Evolutionary conservation across 2,888 invertebrate species (phyloP), one percentile per base, ranked within the genome.

Genomic region (Harmothoe impar): DNA sequence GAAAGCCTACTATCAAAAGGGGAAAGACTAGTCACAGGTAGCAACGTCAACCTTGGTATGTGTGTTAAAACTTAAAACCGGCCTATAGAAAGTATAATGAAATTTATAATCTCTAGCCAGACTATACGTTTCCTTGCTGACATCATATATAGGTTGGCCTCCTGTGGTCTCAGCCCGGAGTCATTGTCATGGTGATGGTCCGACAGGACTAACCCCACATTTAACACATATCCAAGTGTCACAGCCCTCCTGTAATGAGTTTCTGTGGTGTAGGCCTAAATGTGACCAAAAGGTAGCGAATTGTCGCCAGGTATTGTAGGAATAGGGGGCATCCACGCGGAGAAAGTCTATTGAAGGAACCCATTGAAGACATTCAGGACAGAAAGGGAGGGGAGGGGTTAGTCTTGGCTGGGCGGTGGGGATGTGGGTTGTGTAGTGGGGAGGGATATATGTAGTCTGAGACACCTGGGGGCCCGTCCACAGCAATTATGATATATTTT

Each of bases 221-320:
- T 72, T 72, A 72, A 29, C 72, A 72, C 72, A 72, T 72, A 15
- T 72, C 25, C 62, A n/a, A 23, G 15, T 29, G 29, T 72, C n/a
- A n/a, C 72, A 72, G 72, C 15, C 72, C 72, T 72, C n/a, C 72
- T 29, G 29, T 72, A 72, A 72, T 72, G 72, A 72, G 72, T 72
- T 72, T 72, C 29, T 72, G 72, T 29, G 72, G 72, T 29, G 5
- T 25, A n/a, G 31, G 72, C 23, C n/a, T 72, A 72, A 72, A 72
- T 29, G 72, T 25, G 29, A 3, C 5, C 31, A 29, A 3, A 72
- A 72, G 25, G 29, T 72, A 7, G 68, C 68, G 20, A 68, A 72
- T 72, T 29, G 72, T 72, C 29, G 31, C 72, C 29, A 29, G 29
- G 20, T 25, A 29, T 29, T 29, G 72, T 72, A 25, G 72, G 72